These are phyloP conservation scores for Oryctes rhinoceros DNA, from an alignment of 1,140 invertebrate species.

Conservation along the genomic window DNA sequence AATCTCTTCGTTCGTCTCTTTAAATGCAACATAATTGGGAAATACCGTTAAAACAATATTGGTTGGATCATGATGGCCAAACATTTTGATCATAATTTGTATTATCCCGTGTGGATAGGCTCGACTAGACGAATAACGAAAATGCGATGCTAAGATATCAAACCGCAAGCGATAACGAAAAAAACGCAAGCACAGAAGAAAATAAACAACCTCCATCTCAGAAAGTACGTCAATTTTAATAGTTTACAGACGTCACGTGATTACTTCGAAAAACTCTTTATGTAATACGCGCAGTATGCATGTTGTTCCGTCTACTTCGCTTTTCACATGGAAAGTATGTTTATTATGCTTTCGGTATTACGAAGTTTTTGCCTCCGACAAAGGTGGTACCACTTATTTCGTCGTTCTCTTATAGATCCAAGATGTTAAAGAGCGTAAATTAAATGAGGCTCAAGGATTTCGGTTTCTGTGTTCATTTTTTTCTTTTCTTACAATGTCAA, in stretches of 20 bases:
- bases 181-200: neutral
- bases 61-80: no score
- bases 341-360: constrained; percentile 1
- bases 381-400: neutral
- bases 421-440: neutral
- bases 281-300: constrained; percentile 9
- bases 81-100: neutral
- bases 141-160: constrained; percentile 3
- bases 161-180: constrained; percentile 28
- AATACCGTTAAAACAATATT: no score
- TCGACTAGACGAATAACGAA: neutral
- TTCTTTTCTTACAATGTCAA: no score
- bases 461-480: no score
- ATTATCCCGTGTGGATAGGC: neutral
- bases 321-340: neutral
- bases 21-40: no score
- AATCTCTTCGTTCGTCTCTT: no score
- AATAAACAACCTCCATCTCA: constrained; percentile 8
- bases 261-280: constrained; percentile 24
- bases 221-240: constrained; percentile 34
- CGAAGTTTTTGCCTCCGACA: neutral
- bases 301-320: neutral
- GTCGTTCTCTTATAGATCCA: neutral
- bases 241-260: constrained; percentile 30
- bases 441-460: no score